These are phyloP conservation scores for Buceros bicornis DNA, from an alignment of 2,797 vertebrate genomes.

Conservation along the genomic window DNA sequence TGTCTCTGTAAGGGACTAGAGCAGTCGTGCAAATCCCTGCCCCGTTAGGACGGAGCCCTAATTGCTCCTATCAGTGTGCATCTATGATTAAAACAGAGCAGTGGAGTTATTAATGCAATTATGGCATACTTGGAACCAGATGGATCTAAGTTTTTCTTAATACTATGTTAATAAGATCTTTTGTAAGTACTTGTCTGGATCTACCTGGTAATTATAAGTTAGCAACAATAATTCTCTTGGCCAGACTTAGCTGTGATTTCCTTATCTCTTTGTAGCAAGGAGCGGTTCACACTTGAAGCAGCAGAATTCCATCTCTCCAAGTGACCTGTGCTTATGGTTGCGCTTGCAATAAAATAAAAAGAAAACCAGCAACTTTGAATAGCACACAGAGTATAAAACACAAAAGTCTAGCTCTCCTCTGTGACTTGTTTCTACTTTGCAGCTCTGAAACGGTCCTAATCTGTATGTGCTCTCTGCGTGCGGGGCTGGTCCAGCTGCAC, in stretches of 20 bases:
- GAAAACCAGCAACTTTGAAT: conserved; percentile 41
- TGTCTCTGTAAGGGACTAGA: background rate
- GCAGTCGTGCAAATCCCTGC: background rate
- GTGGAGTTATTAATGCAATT: conserved; percentile 13
- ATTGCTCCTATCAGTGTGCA: background rate
- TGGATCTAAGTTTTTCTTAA: conserved; percentile 18
- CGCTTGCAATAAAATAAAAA: conserved; percentile 8
- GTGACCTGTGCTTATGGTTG: conserved; percentile 77
- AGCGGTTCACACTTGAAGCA: conserved; percentile 59
- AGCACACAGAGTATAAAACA: background rate
- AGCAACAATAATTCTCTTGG: conserved; percentile 71
- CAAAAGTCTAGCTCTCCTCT: background rate
- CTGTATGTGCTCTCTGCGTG: background rate
- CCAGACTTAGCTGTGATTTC: conserved; percentile 72
- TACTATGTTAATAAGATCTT: conserved; percentile 29
- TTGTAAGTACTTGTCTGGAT: conserved; percentile 69
- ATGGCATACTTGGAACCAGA: background rate
- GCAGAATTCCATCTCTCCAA: conserved; percentile 64
- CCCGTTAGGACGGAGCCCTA: background rate
- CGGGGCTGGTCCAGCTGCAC: fast-evolving
- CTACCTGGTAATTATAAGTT: conserved; percentile 80
- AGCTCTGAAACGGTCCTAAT: background rate
- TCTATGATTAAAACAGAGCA: conserved; percentile 18
- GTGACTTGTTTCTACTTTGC: background rate
- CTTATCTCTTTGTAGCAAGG: conserved; percentile 51